phyloP scores from a whole-genome alignment of 2,888 invertebrate genomes.

The Odontocerum albicorne region DNA sequence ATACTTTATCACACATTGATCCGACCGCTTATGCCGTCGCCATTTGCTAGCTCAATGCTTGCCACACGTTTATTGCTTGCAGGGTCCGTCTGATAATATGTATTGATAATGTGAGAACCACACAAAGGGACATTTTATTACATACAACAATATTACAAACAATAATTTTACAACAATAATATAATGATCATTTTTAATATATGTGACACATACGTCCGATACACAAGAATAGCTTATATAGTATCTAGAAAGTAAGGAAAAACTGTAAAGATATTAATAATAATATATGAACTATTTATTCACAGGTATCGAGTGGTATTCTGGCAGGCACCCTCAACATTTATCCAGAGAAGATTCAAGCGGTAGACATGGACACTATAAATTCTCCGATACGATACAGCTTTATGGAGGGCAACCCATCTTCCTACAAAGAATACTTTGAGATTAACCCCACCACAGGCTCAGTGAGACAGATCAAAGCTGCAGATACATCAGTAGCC shows the following conservation, averaged over 20 bases:
- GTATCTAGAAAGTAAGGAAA: too few relatives aligned
- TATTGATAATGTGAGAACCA: too few relatives aligned
- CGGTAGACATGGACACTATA: slow-evolving; percentile 87
- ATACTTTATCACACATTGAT: too few relatives aligned
- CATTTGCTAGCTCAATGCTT: too few relatives aligned
- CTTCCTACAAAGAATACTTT: slow-evolving; percentile 78
- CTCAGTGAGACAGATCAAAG: slow-evolving; percentile 76
- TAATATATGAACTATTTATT: background rate
- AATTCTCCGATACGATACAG: slow-evolving; percentile 81
- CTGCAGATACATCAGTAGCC: slow-evolving; percentile 78
- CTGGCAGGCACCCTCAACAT: slow-evolving; percentile 82
- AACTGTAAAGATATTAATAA: background rate
- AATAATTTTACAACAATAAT: too few relatives aligned
- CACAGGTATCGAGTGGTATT: slow-evolving; percentile 79
- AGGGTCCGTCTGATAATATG: too few relatives aligned
- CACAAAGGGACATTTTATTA: too few relatives aligned
- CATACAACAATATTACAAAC: too few relatives aligned
- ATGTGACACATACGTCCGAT: background rate
- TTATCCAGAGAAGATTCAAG: slow-evolving; percentile 85
- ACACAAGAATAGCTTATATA: too few relatives aligned
- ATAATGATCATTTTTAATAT: too few relatives aligned
- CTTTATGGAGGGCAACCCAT: slow-evolving; percentile 79
- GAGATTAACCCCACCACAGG: slow-evolving; percentile 80
- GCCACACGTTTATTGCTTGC: too few relatives aligned
- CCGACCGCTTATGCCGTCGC: too few relatives aligned